These are phyloP conservation scores for Solen grandis DNA, from an alignment of 1,140 invertebrate genomes.

Conservation along the genomic window DNA sequence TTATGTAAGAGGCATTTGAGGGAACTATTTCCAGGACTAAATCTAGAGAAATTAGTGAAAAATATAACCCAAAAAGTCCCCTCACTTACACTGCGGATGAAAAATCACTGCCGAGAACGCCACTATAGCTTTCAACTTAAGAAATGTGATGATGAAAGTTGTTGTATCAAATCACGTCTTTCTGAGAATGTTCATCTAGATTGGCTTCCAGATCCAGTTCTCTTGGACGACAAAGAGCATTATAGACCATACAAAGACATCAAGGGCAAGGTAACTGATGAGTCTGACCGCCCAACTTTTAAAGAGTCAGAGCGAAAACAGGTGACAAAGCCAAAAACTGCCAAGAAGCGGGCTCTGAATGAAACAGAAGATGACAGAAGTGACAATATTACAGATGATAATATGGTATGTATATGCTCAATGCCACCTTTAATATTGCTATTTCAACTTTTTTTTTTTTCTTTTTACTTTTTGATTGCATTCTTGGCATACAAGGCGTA, in stretches of 20 bases:
- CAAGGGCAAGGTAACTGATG: neutral
- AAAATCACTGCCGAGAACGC: neutral
- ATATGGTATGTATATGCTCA: no score
- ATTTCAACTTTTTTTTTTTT: no score
- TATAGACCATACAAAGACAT: conserved; percentile 5
- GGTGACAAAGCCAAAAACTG: no score
- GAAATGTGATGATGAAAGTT: conserved; percentile 32
- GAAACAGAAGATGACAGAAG: no score
- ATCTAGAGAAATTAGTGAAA: neutral
- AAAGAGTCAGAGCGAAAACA: no score
- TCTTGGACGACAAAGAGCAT: conserved; percentile 1
- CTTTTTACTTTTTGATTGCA: no score
- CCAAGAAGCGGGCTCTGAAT: no score
- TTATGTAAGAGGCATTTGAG: neutral
- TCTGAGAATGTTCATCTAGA: neutral
- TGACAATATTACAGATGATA: no score
- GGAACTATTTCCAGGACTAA: neutral
- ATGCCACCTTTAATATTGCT: no score
- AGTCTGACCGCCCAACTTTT: neutral
- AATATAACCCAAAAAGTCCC: neutral
- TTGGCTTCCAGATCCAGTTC: conserved; percentile 47
- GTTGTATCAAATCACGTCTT: conserved; percentile 7
- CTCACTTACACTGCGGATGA: neutral
- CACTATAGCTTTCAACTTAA: conserved; percentile 33
- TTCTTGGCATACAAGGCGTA: no score